phyloP scores from a whole-genome alignment of 2,113 vertebrate genomes.

The Columbina picui region DNA sequence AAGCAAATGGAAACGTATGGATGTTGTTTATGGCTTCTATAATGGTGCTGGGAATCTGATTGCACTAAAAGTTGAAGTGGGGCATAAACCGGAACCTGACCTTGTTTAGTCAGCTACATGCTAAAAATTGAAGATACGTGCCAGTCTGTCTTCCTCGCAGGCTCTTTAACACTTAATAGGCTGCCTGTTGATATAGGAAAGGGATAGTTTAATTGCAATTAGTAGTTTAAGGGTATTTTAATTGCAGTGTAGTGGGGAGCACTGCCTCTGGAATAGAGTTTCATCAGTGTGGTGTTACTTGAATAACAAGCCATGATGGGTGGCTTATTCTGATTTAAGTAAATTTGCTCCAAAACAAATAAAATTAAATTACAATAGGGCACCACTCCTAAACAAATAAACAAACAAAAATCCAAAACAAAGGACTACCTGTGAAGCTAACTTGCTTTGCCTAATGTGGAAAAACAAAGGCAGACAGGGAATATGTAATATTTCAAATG shows the following conservation, averaged over 20 bases:
- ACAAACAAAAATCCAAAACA: background rate
- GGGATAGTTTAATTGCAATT: background rate
- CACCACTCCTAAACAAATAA: background rate
- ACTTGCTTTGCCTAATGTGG: background rate
- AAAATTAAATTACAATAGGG: background rate
- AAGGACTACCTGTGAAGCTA: background rate
- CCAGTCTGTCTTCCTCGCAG: background rate
- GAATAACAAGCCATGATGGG: background rate
- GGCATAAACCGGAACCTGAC: background rate
- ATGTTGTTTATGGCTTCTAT: background rate
- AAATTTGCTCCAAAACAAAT: background rate
- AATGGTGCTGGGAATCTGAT: background rate
- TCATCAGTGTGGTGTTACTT: background rate
- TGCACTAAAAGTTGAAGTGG: background rate
- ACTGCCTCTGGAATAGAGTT: background rate
- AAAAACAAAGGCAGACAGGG: background rate
- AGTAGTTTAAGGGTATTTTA: background rate
- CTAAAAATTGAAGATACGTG: background rate
- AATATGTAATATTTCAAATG: background rate
- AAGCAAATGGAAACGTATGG: background rate
- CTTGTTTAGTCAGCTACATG: background rate
- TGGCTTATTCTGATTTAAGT: background rate
- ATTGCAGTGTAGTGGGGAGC: background rate
- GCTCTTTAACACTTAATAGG: background rate
- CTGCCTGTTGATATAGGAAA: background rate